These are phyloP conservation scores for Catharus minimus DNA, from an alignment of 2,113 vertebrate genomes.

Conservation along the genomic window DNA sequence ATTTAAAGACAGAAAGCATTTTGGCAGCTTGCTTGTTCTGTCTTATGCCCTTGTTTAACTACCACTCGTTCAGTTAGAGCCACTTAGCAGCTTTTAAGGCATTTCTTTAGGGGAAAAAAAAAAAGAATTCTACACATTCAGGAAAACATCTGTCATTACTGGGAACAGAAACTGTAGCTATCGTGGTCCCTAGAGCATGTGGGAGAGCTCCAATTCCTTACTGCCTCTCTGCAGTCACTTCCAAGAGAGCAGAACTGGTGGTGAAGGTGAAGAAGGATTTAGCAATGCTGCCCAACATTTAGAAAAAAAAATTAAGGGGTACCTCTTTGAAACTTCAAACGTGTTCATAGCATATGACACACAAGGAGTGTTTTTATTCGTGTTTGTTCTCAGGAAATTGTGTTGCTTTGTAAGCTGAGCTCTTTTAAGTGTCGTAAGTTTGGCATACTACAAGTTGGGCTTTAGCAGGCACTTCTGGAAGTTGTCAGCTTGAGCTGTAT, in stretches of 20 bases:
- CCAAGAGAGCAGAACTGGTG: background rate
- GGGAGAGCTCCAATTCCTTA: background rate
- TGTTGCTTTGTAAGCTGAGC: background rate
- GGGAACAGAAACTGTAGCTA: background rate
- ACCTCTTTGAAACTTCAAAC: background rate
- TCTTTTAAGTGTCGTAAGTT: background rate
- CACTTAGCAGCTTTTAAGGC: conserved; percentile 3
- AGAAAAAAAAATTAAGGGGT: background rate
- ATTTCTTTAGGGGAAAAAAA: background rate
- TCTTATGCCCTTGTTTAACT: background rate
- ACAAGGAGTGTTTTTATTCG: background rate
- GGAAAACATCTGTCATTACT: conserved; percentile 40
- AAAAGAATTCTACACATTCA: background rate
- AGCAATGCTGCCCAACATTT: background rate
- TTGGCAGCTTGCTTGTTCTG: background rate
- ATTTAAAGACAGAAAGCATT: conserved; percentile 4
- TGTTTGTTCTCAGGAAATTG: background rate
- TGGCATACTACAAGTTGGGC: background rate
- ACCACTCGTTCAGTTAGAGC: background rate
- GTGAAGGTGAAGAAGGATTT: background rate
- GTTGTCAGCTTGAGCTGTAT: conserved; percentile 14
- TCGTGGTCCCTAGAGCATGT: background rate
- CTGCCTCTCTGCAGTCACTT: background rate
- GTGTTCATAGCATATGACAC: background rate
- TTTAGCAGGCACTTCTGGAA: background rate